phyloP scores from a whole-genome alignment of 2,888 invertebrate genomes.

The Lamellibrachia columna region DNA sequence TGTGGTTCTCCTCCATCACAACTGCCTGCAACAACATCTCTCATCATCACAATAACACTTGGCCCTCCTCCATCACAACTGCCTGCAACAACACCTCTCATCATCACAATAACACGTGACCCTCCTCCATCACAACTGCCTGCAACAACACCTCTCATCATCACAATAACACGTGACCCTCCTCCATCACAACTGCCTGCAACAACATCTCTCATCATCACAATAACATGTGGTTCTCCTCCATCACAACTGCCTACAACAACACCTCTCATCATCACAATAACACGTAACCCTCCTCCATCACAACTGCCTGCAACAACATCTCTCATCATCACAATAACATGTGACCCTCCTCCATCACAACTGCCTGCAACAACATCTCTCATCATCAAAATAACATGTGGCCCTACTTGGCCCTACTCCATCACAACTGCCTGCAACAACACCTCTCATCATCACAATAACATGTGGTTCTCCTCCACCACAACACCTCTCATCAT shows the following conservation, averaged over 20 bases:
- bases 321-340: too few species aligned
- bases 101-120: not conserved
- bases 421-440: not conserved
- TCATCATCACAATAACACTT: slow-evolving; percentile 91
- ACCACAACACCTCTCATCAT: slow-evolving; percentile 7
- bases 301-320: too few species aligned
- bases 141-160: not conserved
- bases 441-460: not conserved
- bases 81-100: slow-evolving; percentile 68
- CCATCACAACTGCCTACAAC: too few species aligned
- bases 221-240: too few species aligned
- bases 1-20: slow-evolving; percentile 98
- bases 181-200: not conserved
- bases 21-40: slow-evolving; percentile 73
- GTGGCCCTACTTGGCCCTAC: not conserved
- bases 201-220: not conserved
- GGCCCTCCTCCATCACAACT: slow-evolving; percentile 97
- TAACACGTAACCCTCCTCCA: too few species aligned
- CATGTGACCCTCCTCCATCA: too few species aligned
- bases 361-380: not conserved
- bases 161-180: not conserved
- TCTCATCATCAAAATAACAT: not conserved
- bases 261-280: too few species aligned
- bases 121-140: not conserved
- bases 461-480: not conserved